A percentile compares a stretch with the other conserved stretches of the same genome.
Evolutionary conservation across 1,140 invertebrate genomes (phyloP).

Genomic region (Dreissena rostriformis): DNA sequence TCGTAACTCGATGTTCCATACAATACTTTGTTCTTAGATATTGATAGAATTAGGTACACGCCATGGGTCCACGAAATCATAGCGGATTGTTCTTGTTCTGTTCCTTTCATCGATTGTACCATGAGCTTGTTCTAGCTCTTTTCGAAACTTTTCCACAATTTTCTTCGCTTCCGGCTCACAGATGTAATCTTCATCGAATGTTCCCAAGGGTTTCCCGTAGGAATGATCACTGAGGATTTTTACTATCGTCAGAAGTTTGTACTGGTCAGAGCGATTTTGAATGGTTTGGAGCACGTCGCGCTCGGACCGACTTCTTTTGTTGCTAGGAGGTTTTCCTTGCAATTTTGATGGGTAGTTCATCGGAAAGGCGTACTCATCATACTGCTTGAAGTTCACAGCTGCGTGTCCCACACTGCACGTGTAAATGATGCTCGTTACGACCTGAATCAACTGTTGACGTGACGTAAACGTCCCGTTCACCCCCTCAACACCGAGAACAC

Average conservation of each 20-base stretch:
- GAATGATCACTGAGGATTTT: not conserved
- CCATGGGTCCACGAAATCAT: not conserved
- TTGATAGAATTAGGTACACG: not conserved
- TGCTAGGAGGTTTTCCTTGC: constrained; percentile 70
- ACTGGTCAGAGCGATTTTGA: not conserved
- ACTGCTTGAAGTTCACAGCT: constrained; percentile 78
- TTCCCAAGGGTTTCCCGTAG: not conserved
- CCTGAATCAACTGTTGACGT: constrained; percentile 73
- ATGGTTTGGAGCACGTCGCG: not conserved
- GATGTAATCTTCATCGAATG: constrained; percentile 13
- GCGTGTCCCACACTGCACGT: constrained; percentile 81
- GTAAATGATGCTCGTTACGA: constrained; percentile 76
- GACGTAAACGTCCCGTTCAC: constrained; percentile 71
- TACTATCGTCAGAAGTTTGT: not conserved
- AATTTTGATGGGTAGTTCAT: constrained; percentile 81
- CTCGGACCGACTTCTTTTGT: constrained; percentile 65
- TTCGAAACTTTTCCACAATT: constrained; percentile 7
- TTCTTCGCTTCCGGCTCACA: not conserved
- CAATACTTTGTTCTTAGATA: not conserved
- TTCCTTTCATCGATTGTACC: not conserved
- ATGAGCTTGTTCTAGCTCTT: not conserved
- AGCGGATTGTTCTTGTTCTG: not conserved
- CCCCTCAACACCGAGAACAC: constrained; percentile 69
- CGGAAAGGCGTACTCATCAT: constrained; percentile 78
- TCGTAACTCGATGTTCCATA: too few relatives aligned